Evolutionary conservation across 2,113 vertebrate species (phyloP), one percentile per base, ranked within the genome.

Genomic region (Peucedramus taeniatus): DNA sequence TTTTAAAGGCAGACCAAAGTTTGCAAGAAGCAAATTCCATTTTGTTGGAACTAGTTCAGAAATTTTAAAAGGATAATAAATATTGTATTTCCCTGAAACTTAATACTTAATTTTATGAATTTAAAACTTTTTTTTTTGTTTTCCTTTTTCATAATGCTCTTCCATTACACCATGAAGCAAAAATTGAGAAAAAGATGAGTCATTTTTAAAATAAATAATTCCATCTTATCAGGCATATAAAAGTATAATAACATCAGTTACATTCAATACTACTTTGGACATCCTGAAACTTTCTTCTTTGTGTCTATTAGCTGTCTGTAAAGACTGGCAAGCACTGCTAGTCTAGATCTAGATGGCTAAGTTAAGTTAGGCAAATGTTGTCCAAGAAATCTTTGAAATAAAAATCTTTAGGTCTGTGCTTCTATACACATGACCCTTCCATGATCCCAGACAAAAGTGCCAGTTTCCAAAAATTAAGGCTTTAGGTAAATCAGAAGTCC

Each of bases 31-130:
- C 1, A 78, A 47, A 83, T 60, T 49, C 31, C 4, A 22, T 70
- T 87, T 85, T 21, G 9, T 51, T 2, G 8, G 7, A 89, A 59
- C 16, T 21, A 47, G 42, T 30, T 15, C 26, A 81, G 9, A 40
- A 61, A 68, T 50, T 35, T 13, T 0, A 10, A 57, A 75, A 31
- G 40, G 0, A 13, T 1, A 57, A 4, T 8, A 83, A 50, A 13
- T 9, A 51, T 15, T 26, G 3, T 39, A 31, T 56, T 57, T 61
- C 12, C 9, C 31, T 63, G n/a, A 85, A 85, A 66, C 5, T 11
- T 19, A 70, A 39, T 14, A 39, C 1, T 68, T 65, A 50, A 37
- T n/a, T 75, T 63, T 57, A 53, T 40, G 8, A 18, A 60, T 70
- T 69, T 83, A 51, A 17, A 53, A 50, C 1, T 69, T 18, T 1